Conservation (phyloP, 1,140 invertebrate genomes). For the Dryas iulia region DNA sequence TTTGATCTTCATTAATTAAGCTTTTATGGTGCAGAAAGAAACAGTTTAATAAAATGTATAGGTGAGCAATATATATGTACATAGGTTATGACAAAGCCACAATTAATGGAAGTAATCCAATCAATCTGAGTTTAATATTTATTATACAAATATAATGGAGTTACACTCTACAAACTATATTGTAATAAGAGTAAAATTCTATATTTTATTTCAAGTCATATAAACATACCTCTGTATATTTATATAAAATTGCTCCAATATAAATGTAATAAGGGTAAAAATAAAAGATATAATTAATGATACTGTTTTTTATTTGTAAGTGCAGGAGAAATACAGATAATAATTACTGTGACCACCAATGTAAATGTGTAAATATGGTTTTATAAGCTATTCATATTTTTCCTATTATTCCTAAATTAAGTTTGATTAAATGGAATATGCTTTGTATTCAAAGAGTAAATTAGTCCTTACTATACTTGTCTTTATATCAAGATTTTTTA, state of each 20-base stretch:
- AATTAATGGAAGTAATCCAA: too few relatives aligned
- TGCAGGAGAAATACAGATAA: slow-evolving; percentile 8
- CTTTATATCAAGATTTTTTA: slow-evolving; percentile 7
- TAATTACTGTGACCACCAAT: slow-evolving; percentile 1
- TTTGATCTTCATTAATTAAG: too few relatives aligned
- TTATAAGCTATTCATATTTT: background rate
- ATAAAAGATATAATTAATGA: background rate
- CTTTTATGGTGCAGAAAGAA: too few relatives aligned
- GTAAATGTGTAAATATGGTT: background rate
- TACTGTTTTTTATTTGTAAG: slow-evolving; percentile 15
- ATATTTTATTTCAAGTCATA: too few relatives aligned
- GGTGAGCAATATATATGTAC: too few relatives aligned
- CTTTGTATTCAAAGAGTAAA: slow-evolving; percentile 3
- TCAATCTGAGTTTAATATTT: too few relatives aligned
- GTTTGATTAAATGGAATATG: slow-evolving; percentile 10
- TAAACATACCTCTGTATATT: background rate
- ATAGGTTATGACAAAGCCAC: too few relatives aligned
- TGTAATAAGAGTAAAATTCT: too few relatives aligned
- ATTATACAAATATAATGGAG: too few relatives aligned
- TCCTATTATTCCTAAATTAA: slow-evolving; percentile 8
- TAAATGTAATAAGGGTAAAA: background rate
- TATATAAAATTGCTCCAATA: background rate
- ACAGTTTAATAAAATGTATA: too few relatives aligned
- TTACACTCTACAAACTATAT: too few relatives aligned
- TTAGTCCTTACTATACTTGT: slow-evolving; percentile 11